Base-by-base conservation (phyloP, 2,113 vertebrate genomes). In the Mustelus asterias region DNA sequence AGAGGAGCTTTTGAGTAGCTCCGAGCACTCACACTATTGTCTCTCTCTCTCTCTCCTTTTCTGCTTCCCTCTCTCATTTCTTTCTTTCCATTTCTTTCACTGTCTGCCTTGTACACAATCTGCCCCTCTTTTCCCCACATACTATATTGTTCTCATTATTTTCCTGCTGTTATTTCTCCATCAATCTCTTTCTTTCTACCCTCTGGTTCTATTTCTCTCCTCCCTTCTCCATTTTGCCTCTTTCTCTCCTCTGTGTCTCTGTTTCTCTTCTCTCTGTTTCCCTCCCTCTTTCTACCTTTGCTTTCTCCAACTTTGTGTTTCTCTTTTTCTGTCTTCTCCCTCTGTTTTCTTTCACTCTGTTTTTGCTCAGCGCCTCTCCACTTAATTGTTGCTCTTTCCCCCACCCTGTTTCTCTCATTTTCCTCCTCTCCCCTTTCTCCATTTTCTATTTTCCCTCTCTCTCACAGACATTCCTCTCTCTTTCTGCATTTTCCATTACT, bases 401-500 rank as follows among this genome's bases (percentile, higher is more conserved):
- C 33, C 89, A 93, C 41, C 94, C 33, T 29, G 22, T 88, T 88
- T 60, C 54, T 20, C 5, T 63, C 54, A 58, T 33, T 24, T 54
- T 54, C 14, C 33, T 24, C 96, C 92, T 70, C 65, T n/a, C 60
- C 4, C 9, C n/a, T 29, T 33, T 29, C 44, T 63, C 29, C 67
- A 54, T 24, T 9, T 65, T 58, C 33, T 76, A 14, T 86, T 44
- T 54, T 94, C 78, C 70, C 60, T 89, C 95, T 96, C 54, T 96
- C 96, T 96, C 76, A 95, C 85, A 96, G 96, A 20, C 96, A 95
- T 96, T 96, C 97, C 96, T 97, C 96, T 97, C 96, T 97, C 96
- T 97, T 97, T 97, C 96, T 97, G 97, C 96, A 0, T 96, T 96
- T 96, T 80, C 33, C 96, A 97, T 96, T 97, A 97, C 97, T 95